Evolutionary conservation across 2,113 vertebrate genomes (phyloP), one percentile per base, ranked within the genome.

Genomic region (Ahaetulla prasina): DNA sequence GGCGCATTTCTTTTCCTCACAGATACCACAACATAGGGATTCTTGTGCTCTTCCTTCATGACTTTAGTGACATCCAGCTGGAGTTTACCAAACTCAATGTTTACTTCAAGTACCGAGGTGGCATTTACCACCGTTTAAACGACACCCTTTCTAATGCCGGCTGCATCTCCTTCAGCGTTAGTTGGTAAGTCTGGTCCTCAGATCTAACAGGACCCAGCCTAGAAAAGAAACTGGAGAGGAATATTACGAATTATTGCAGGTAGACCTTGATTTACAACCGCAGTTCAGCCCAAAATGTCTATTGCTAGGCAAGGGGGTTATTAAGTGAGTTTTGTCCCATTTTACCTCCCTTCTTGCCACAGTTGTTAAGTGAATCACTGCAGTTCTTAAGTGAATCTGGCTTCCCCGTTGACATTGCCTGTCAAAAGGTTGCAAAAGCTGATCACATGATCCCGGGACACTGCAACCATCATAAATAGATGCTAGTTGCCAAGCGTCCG

Each of bases 1-100:
- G 18, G 35, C 35, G 0, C 74, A 22, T 43, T 43, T 4, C 43
- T 23, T 6, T 68, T 8, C 3, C 23, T 88, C 3, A 0, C 92
- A 99, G 99, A 96, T 99, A 99, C 96, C 99, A 99, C 98, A 99
- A 99, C 23, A 98, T 99, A 45, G 99, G 99, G 30, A 96, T 99
- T 55, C 97, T 99, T 0, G 99, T 99, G 91, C 97, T 99, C 54
- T 99, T 99, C 96, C 98, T 99, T 57, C 99, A 99, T 0, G 99
- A 99, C 23, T 91, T 99, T 95, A 99, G 96, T 0, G 99, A 99
- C 0, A 97, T 99, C 43, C 98, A 98, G 97, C 97, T 99, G 92
- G 99, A 99, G 94, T 99, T 99, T 97, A 99, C 98, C 94, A 99
- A 99, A 96, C 97, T 99, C 95, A 99, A 99, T 1, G 95, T 99